Evolutionary conservation across 2,888 invertebrate genomes (phyloP), one percentile per base, ranked within the genome.

Genomic region (Zhengitettix transpicula): DNA sequence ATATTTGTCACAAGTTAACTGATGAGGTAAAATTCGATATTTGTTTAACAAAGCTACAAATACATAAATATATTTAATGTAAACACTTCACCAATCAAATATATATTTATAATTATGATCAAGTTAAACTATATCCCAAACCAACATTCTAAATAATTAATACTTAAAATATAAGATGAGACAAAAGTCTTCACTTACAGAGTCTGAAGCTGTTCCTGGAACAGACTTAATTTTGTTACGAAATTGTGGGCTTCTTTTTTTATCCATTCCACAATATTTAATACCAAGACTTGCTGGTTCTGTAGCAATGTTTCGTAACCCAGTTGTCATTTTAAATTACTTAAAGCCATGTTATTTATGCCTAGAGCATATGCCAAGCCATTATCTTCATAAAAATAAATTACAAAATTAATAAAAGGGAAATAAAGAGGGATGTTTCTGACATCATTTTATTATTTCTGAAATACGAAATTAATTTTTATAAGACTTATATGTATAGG

Each of bases 231-330:
- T 66, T 64, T 70, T 69, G 59, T 67, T 66, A 57, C 67, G 64
- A 59, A 67, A 62, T 56, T 65, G 67, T 42, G 69, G 68, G 59
- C 68, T 68, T 61, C 66, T 65, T 60, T 67, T 68, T 56, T 67
- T 68, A 55, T 67, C 67, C 66, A 67, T 67, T 12, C 58, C 66
- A 54, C 65, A 63, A 59, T 64, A 64, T 56, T 66, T 67, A 47
- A 65, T 66, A 62, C 65, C 73, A 67, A 75, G 70, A 61, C 74
- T 76, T 65, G 74, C 70, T 60, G 75, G 75, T 68, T 79, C 78
- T 28, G 77, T 75, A 66, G 75, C 73, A 67, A 75, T 77, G 70
- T 78, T 76, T 67, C 78, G 77, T 63, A 77, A 65, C 42, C 66
- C 65, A 59, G 64, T 61, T 59, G 60, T 61, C 65, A 65, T 65